A percentile compares a stretch with the other conserved stretches of the same genome.
Conservation (phyloP, 1,140 invertebrate species). For the Coelopa frigida region DNA sequence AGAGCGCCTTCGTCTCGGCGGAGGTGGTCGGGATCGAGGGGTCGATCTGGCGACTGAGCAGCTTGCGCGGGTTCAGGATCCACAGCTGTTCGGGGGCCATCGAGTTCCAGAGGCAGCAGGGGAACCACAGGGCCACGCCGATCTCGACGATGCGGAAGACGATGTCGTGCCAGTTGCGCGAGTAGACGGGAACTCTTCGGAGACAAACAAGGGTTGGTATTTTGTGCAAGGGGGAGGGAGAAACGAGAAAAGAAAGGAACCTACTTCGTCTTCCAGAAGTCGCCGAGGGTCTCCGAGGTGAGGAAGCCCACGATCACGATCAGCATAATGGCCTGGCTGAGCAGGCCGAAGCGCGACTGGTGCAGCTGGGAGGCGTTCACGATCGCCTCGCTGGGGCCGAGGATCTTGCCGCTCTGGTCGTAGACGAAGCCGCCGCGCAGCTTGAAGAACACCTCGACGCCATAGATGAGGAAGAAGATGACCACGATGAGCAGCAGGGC, state of each 20-base stretch:
- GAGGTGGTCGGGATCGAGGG: conserved; percentile 40
- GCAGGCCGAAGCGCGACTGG: conserved; percentile 78
- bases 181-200: conserved; percentile 73
- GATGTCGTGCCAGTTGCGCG: conserved; percentile 85
- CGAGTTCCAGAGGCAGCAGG: conserved; percentile 91
- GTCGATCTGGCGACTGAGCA: conserved; percentile 58
- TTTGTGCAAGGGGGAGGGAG: neutral
- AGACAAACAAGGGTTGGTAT: conserved; percentile 1
- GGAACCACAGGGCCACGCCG: conserved; percentile 91
- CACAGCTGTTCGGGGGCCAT: conserved; percentile 90
- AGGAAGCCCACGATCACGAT: conserved; percentile 82
- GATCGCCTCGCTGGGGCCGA: conserved; percentile 44
- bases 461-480: conserved; percentile 90
- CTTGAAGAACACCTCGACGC: conserved; percentile 92
- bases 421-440: conserved; percentile 55
- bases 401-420: conserved; percentile 35
- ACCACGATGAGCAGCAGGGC: conserved; percentile 84
- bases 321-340: conserved; percentile 79
- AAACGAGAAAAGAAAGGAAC: conserved; percentile 22
- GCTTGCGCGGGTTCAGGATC: conserved; percentile 85
- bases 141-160: conserved; percentile 86
- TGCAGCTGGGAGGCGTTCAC: conserved; percentile 84
- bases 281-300: conserved; percentile 79
- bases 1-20: conserved; percentile 35
- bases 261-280: conserved; percentile 87